Base-by-base conservation (phyloP, 2,888 invertebrate species). In the Chouioia cunea region DNA sequence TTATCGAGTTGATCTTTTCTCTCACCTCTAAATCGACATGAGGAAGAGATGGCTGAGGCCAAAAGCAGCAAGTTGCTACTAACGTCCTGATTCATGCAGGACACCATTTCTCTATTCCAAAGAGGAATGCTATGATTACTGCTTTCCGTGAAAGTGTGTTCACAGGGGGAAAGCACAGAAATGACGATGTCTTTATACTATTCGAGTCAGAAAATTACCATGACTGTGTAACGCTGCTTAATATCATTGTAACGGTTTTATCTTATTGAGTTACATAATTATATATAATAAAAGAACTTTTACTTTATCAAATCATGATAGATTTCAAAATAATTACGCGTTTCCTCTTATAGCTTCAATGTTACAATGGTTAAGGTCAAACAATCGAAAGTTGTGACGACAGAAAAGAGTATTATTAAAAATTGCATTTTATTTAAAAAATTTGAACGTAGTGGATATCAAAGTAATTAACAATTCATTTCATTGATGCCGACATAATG, bases 41-140 rank as follows among this genome's bases (percentile, higher is more conserved):
- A 68, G 71, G 74, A 76, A 77, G 77, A 78, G 76, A 73, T 77
- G 81, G 82, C 83, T 82, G 83, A 83, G 82, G 83, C 82, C 81
- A 75, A 79, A 71, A 76, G 79, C 78, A 79, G 77, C 74, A 75
- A 76, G 74, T 75, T 78, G 76, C 75, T 56, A 65, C 60, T 22
- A 53, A n/a, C 48, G 43, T 54, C 54, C 63, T 68, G 53, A 44
- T 47, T 65, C 27, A n/a, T 52, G 20, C 43, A 44, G 62, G 62
- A 23, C 52, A 12, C 22, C 53, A 70, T 56, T 70, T 70, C 56
- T 66, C 52, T 64, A 18, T 50, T 65, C 15, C 8, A 4, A 16
- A 52, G 50, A 54, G 66, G 50, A 70, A 52, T 70, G 53, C 36
- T 60, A 20, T 52, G 57, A 67, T 65, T 16, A n/a, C 46, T 70